Evolutionary conservation across 2,113 vertebrate genomes (phyloP).

Genomic region (Xenus cinereus): DNA sequence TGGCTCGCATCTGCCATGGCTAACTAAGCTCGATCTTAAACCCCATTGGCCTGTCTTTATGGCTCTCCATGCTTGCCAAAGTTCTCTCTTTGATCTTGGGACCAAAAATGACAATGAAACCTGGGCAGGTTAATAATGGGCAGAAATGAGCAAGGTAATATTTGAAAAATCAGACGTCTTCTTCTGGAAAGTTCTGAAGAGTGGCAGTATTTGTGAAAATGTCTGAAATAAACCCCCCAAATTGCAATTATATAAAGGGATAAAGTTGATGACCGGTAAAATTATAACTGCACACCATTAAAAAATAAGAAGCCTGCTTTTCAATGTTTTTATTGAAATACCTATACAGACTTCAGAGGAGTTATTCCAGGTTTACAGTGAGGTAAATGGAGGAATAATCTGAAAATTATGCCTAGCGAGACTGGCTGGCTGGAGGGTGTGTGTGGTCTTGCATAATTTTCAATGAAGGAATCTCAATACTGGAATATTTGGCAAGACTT

Average conservation of each 20-base stretch:
- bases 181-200: not conserved
- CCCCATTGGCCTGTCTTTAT: not conserved
- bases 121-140: not conserved
- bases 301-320: not conserved
- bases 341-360: not conserved
- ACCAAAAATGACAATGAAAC: not conserved
- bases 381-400: not conserved
- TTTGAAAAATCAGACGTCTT: not conserved
- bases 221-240: not conserved
- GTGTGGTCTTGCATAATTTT: constrained; percentile 64
- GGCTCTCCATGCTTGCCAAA: not conserved
- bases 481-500: constrained; percentile 26
- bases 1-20: not conserved
- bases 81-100: constrained; percentile 5
- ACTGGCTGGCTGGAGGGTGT: constrained; percentile 9
- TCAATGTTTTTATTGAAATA: not conserved
- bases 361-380: not conserved
- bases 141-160: not conserved
- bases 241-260: not conserved
- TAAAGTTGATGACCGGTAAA: not conserved
- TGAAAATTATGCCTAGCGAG: not conserved
- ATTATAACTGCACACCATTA: not conserved
- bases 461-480: constrained; percentile 37
- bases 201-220: not conserved
- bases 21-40: not conserved